Base-by-base conservation (phyloP, 2,888 invertebrate genomes). In the Lathronympha strigana region DNA sequence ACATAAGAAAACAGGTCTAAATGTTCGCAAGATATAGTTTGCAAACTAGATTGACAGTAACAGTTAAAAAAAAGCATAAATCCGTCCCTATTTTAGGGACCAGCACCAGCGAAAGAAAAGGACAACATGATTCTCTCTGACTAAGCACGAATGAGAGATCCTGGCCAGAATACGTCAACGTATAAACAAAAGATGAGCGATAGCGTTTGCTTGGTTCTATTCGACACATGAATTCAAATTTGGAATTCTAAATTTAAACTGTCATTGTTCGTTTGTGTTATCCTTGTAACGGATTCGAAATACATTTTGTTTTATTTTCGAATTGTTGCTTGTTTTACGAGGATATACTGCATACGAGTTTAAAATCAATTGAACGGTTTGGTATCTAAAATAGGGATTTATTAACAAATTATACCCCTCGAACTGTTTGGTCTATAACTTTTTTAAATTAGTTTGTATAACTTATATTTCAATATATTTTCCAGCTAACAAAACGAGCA, bases 121-220 rank as follows among this genome's bases (percentile, higher is more conserved):
- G 31, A 31, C 31, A 31, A 9, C n/a, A n/a, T n/a, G n/a, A n/a
- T n/a, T n/a, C n/a, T n/a, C n/a, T n/a, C n/a, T n/a, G n/a, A n/a
- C n/a, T n/a, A n/a, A n/a, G n/a, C n/a, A n/a, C n/a, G n/a, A n/a
- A n/a, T n/a, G n/a, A n/a, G n/a, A n/a, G n/a, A n/a, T n/a, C 9
- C 4, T 36, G 36, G 36, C 6, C 21, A 11, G 43, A 43, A 40
- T 40, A 43, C 43, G 45, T 53, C 64, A 51, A 60, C 45, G 38
- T 88, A 90, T 87, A 90, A 90, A 91, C 89, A 89, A 88, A 89
- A 87, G 86, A 84, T 85, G 89, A 90, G 82, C 84, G 87, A 88
- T 87, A 90, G 87, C 90, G 88, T 88, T 90, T 90, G 90, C 88
- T 88, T 86, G 84, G 79, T 76, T 73, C 76, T 71, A 63, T 57